phyloP scores from a whole-genome alignment of 2,888 invertebrate genomes.

The Cephus pygmeus region DNA sequence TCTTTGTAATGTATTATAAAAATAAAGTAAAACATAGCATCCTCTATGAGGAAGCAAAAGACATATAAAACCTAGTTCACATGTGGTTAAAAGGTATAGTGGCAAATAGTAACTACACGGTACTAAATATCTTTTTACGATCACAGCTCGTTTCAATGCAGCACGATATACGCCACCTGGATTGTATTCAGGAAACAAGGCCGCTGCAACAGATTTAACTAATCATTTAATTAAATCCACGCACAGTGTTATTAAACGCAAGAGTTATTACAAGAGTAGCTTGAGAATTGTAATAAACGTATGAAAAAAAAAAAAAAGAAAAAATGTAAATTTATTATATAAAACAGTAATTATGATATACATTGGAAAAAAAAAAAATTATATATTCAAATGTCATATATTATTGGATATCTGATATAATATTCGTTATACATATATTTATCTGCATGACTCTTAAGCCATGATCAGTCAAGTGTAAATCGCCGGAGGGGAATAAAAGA shows the following conservation, averaged over 20 bases:
- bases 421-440: neutral
- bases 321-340: neutral
- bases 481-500: neutral
- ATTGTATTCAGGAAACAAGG: neutral
- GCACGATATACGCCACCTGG: neutral
- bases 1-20: neutral
- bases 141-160: neutral
- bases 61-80: neutral
- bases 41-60: neutral
- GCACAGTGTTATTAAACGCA: neutral
- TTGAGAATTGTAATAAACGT: neutral
- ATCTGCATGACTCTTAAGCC: neutral
- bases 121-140: neutral
- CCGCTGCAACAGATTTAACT: constrained; percentile 15
- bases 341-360: too few relatives aligned
- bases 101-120: neutral
- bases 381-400: neutral
- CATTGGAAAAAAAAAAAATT: too few relatives aligned
- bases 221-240: constrained; percentile 20
- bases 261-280: neutral
- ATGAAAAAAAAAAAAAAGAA: neutral
- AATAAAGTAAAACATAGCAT: neutral
- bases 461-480: neutral
- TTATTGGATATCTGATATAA: neutral
- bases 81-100: neutral